Conservation (phyloP, 2,113 vertebrate genomes). For the Rhegmatorhina hoffmannsi region DNA sequence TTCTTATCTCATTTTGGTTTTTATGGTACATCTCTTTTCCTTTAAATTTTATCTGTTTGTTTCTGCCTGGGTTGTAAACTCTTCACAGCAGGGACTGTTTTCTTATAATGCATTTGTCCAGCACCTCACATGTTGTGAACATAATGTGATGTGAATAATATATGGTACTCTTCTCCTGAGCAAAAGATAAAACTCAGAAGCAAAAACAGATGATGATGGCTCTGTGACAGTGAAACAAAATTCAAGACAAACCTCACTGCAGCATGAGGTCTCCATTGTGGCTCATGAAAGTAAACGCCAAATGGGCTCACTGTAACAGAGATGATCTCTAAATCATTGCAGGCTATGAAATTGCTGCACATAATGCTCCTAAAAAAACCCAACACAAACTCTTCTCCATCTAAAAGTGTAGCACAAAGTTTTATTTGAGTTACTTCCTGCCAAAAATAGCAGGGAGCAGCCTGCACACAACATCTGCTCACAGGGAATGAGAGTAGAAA, state of each 20-base stretch:
- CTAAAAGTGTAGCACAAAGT: neutral
- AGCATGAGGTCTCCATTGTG: constrained; percentile 51
- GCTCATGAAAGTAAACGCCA: constrained; percentile 51
- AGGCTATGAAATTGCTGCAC: constrained; percentile 18
- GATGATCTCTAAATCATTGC: constrained; percentile 56
- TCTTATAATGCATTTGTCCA: constrained; percentile 40
- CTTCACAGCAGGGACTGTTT: constrained; percentile 27
- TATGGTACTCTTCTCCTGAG: constrained; percentile 1
- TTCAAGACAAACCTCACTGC: constrained; percentile 14
- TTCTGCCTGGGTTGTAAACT: constrained; percentile 28
- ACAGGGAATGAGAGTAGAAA: neutral
- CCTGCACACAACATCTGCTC: constrained; percentile 61
- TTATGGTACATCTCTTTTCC: neutral
- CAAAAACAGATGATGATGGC: constrained; percentile 19
- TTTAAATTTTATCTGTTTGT: neutral
- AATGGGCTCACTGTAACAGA: constrained; percentile 25
- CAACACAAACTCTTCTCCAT: neutral
- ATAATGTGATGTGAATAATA: constrained; percentile 53
- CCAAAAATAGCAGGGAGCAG: constrained; percentile 32
- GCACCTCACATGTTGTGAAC: constrained; percentile 40
- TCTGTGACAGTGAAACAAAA: constrained; percentile 39
- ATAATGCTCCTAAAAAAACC: neutral
- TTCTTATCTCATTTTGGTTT: neutral
- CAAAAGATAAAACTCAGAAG: constrained; percentile 5
- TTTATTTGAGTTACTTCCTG: constrained; percentile 35